Base-by-base conservation (phyloP, 2,113 vertebrate species). In the Phylloscopus whistleri region DNA sequence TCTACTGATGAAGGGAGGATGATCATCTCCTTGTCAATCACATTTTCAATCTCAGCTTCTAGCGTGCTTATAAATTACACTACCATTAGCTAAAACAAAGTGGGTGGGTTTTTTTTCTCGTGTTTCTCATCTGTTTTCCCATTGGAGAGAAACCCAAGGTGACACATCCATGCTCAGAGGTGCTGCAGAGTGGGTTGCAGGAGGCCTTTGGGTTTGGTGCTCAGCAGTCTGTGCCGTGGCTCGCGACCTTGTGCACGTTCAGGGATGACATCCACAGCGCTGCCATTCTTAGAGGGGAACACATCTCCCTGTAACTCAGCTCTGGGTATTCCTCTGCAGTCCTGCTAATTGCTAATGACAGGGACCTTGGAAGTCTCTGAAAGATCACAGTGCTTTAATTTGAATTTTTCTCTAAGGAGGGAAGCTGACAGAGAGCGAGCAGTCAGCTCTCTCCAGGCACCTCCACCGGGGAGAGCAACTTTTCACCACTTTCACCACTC, bases 21-120 rank as follows among this genome's bases (percentile, higher is more conserved):
- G 76, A 95, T 84, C 88, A 87, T 41, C 51, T 73, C 11, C 59
- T n/a, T 91, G 91, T 91, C 95, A 95, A 41, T 91, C 95, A 87
- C 59, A 26, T 22, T 31, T 84, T 92, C 75, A 51, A 51, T 66
- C 67, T 7, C 10, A 83, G 84, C 78, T 70, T 26, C 74, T 11
- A 10, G 73, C 43, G 5, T 43, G 48, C 84, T 80, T 43, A 19
- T 33, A 64, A 87, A n/a, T 55, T 53, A 89, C 30, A 43, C 74
- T 41, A 16, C 87, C 70, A 63, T 89, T 94, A 93, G 74, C 81
- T 94, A 63, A 93, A 93, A 91, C 82, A 85, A 70, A 77, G 70
- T 63, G 75, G 93, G 75, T 91, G 89, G 21, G 4, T 3, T 10
- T 91, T 10, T 93, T 85, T 84, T 35, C 82, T 83, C 12, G 1